Evolutionary conservation across 2,888 invertebrate species (phyloP), one percentile per base, ranked within the genome.

Genomic region (Aleiodes alternator): DNA sequence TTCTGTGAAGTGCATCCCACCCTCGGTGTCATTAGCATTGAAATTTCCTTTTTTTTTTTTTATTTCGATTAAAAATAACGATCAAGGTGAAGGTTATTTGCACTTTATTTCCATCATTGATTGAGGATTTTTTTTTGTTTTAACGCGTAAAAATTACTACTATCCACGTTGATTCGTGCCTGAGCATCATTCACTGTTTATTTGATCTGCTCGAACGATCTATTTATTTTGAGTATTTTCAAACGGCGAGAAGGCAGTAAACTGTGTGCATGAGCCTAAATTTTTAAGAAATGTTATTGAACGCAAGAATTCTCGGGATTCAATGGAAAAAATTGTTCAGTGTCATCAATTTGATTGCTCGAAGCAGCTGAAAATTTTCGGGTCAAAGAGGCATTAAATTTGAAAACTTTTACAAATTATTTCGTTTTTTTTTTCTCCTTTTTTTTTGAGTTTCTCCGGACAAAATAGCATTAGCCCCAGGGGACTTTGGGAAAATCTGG

Each of bases 401-500:
- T 34, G 53, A 31, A 8, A 7, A 31, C 38, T 16, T 38, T 70
- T 12, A 29, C 12, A 34, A 38, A 55, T 57, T 70, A 34, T 57
- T 50, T 16, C 38, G 11, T 38, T 70, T 57, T n/a, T 23, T 23
- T 23, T 23, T 2, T 2, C 23, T 2, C 23, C 2, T 23, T 23
- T 23, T 23, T 23, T n/a, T 61, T 34, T 3, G 7, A 61, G 43
- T 31, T 61, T 31, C 29, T 34, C 23, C 59, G 72, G 75, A 74
- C 75, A 69, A 72, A 77, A 78, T 73, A 77, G 64, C 48, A 72
- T 8, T 48, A 70, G 68, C 73, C 69, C 75, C 71, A 55, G 66
- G 78, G 78, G 66, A 75, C 73, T 72, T 76, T 68, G 76, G 76
- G 64, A 75, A 75, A 80, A 78, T 80, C 79, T 81, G 79, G 81